A percentile compares a stretch with the other conserved stretches of the same genome.
phyloP scores from a whole-genome alignment of 2,888 invertebrate species.

The Lamellibrachia satsuma region DNA sequence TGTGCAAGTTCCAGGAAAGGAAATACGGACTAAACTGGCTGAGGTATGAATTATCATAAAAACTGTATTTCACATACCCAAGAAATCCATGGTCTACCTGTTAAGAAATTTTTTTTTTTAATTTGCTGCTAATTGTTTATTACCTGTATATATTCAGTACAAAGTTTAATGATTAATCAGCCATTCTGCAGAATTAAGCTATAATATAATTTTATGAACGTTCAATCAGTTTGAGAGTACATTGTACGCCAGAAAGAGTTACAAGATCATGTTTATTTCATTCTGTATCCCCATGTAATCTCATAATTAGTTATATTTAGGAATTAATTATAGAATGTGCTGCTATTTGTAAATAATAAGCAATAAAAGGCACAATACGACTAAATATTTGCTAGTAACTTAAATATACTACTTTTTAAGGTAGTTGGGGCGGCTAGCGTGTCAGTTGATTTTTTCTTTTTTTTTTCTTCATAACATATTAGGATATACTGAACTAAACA shows the following conservation, averaged over 20 bases:
- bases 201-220: neutral
- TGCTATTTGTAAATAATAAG: neutral
- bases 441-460: neutral
- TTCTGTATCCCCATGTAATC: no score
- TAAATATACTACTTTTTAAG: neutral
- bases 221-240: no score
- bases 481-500: no score
- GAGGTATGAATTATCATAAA: constrained; percentile 45
- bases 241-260: no score
- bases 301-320: no score
- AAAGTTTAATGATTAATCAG: neutral
- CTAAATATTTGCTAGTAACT: no score
- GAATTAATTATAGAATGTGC: neutral
- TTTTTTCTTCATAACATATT: neutral
- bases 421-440: neutral
- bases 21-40: constrained; percentile 86
- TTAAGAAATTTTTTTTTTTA: no score
- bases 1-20: constrained; percentile 92
- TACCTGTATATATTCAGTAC: neutral
- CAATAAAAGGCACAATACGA: no score
- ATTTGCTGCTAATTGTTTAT: neutral
- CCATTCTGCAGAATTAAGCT: neutral
- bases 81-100: neutral
- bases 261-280: no score
- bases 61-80: constrained; percentile 35